Evolutionary conservation across 2,888 invertebrate species (phyloP).

Genomic region (Capitulum mitella): DNA sequence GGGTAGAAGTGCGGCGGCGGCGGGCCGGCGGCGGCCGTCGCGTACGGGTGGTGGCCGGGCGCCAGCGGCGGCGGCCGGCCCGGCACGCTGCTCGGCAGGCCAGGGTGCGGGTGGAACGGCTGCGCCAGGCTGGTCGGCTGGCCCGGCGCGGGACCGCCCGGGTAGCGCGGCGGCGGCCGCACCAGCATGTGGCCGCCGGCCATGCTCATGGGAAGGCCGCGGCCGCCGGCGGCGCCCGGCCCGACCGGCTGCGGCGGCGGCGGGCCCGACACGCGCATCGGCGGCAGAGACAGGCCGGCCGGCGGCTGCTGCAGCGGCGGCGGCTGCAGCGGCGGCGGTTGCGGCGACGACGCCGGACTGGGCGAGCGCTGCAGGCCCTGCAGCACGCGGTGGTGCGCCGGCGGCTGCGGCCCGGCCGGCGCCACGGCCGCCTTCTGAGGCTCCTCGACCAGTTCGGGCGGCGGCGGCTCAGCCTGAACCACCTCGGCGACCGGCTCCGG

Average conservation of each 20-base stretch:
- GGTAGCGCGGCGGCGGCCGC: slow-evolving; percentile 24
- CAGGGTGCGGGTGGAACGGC: slow-evolving; percentile 38
- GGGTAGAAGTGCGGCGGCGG: slow-evolving; percentile 2
- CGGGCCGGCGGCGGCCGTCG: not conserved
- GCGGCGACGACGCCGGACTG: not conserved
- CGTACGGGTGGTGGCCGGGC: not conserved
- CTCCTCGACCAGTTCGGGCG: no score
- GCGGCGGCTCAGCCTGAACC: no score
- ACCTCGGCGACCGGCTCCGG: not conserved
- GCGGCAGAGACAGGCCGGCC: not conserved
- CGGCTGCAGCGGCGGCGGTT: not conserved
- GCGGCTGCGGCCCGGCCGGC: no score
- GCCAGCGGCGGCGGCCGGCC: not conserved
- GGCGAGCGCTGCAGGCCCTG: not conserved
- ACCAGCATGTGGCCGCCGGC: slow-evolving; percentile 21
- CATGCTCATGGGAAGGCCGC: not conserved
- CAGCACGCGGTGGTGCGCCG: not conserved
- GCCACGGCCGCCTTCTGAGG: no score
- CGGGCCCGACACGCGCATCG: not conserved
- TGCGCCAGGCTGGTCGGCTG: slow-evolving; percentile 30
- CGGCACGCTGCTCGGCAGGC: not conserved
- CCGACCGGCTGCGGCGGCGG: not conserved
- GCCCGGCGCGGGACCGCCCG: not conserved
- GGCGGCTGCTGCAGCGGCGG: not conserved
- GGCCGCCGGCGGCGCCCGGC: not conserved